A percentile compares a stretch with the other conserved stretches of the same genome.
Evolutionary conservation across 2,113 vertebrate genomes (phyloP).

Genomic region (Pachycephala philippinensis): DNA sequence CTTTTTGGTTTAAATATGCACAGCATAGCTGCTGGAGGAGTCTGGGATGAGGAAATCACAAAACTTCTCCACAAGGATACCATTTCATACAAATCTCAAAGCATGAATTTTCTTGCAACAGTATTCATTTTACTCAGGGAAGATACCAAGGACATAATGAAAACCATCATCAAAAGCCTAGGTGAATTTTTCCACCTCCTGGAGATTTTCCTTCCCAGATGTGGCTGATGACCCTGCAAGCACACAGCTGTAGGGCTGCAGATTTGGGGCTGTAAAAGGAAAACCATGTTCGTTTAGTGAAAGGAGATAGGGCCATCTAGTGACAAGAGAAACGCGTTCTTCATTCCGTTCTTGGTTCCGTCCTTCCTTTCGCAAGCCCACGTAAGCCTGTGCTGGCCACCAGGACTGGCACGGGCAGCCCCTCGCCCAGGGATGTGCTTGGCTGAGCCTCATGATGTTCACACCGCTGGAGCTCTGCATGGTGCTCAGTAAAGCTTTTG

Average conservation of each 20-base stretch:
- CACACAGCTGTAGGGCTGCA: neutral
- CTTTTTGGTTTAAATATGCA: neutral
- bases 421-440: neutral
- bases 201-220: neutral
- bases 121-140: neutral
- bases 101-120: neutral
- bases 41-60: neutral
- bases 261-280: neutral
- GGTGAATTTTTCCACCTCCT: neutral
- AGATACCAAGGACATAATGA: neutral
- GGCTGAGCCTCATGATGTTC: neutral
- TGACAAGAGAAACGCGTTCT: conserved; percentile 19
- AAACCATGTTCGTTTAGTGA: neutral
- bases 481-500: neutral
- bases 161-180: neutral
- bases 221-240: neutral
- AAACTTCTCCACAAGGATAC: neutral
- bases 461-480: accelerated
- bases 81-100: neutral
- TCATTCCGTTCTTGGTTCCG: neutral
- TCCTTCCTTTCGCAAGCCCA: neutral
- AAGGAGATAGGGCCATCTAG: conserved; percentile 69
- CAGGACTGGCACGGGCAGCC: neutral
- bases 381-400: neutral
- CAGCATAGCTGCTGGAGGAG: neutral